Evolutionary conservation across 2,113 vertebrate species (phyloP).

Genomic region (Onychostruthus taczanowskii): DNA sequence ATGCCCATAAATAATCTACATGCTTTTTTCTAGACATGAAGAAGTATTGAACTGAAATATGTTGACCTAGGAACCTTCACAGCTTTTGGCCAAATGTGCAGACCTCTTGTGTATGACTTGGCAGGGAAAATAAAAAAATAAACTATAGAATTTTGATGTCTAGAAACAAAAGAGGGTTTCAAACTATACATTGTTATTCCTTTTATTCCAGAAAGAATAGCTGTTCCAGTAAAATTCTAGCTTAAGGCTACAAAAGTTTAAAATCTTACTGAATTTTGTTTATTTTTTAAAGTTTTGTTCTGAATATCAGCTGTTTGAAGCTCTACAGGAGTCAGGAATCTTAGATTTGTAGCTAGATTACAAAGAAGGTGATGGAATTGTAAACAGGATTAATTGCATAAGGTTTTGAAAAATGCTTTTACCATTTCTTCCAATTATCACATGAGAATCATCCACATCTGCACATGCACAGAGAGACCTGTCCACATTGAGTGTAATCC

Average conservation of each 20-base stretch:
- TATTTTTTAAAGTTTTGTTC: background rate
- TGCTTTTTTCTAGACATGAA: background rate
- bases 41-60: background rate
- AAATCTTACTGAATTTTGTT: background rate
- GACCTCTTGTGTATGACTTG: background rate
- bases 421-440: background rate
- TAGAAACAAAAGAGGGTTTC: background rate
- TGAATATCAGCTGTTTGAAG: background rate
- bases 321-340: background rate
- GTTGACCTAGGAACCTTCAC: background rate
- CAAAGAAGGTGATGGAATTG: background rate
- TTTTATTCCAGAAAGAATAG: background rate
- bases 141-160: background rate
- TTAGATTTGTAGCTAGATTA: background rate
- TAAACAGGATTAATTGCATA: background rate
- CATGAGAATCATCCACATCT: background rate
- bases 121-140: background rate
- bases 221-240: background rate
- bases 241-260: background rate
- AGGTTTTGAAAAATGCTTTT: background rate
- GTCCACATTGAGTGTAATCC: background rate
- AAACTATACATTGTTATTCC: background rate
- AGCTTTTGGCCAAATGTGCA: conserved; percentile 26
- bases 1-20: background rate
- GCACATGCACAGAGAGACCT: background rate